Evolutionary conservation across 2,113 vertebrate species (phyloP), one percentile per base, ranked within the genome.

Genomic region (Coryphaenoides rupestris): DNA sequence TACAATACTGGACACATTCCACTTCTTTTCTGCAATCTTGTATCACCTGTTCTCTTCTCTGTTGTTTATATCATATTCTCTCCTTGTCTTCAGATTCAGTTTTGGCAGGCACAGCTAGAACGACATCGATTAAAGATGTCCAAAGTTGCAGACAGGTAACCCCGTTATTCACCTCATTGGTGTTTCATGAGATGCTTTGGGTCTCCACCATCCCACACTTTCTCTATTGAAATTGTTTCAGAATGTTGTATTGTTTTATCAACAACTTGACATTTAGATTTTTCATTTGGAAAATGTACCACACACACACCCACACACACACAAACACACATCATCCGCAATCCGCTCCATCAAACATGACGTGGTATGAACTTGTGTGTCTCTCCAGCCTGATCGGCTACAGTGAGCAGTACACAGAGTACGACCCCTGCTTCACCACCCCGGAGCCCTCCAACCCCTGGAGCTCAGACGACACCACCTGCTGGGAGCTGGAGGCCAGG

Each of bases 61-160:
- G 17, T 33, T 26, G 3, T 33, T 12, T 54, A 22, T 52, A 19
- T 52, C 74, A 9, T 85, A 72, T 76, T 50, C 13, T n/a, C 9
- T 50, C 3, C 2, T 50, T 50, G 2, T n/a, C 90, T 89, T 46
- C 86, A 95, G 93, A 94, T 95, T 86, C 93, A 93, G 76, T 92
- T 92, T 83, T 92, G 92, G 93, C 93, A 94, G 89, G 88, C 90
- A 81, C 93, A 95, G 84, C 89, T 95, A 88, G 93, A 94, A 54
- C 89, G 93, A 69, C 93, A 95, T 82, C 89, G 93, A 75, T 92
- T 95, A 92, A 95, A 95, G 92, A 94, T 94, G 93, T 95, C 93
- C 72, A 95, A 95, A 86, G 93, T 94, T 78, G 93, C 93, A 81
- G 93, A 95, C 68, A 93, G 93, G 93, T 95, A 87, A 45, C 89